These are phyloP conservation scores for Odontophorus gujanensis DNA, from an alignment of 2,113 vertebrate species.

Conservation along the genomic window DNA sequence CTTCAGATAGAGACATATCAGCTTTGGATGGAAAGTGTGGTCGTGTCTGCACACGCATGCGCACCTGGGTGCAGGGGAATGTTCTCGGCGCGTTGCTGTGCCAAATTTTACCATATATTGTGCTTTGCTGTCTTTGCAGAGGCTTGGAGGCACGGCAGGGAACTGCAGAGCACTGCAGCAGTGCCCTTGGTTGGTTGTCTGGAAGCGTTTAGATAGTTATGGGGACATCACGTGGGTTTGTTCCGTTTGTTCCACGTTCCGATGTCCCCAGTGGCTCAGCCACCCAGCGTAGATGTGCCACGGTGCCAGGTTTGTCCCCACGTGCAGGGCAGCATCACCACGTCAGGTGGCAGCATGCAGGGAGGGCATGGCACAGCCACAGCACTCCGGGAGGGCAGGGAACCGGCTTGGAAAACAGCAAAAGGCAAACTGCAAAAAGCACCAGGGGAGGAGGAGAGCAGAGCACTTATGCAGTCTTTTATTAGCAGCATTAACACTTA, in stretches of 20 bases:
- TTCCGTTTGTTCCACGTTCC: too few relatives aligned
- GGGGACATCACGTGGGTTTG: fast-evolving
- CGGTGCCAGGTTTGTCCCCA: not conserved
- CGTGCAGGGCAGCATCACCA: fast-evolving
- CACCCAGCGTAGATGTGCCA: not conserved
- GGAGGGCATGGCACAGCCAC: not conserved
- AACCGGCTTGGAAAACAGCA: not conserved
- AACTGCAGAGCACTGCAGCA: not conserved
- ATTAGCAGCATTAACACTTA: not conserved
- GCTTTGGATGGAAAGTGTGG: not conserved
- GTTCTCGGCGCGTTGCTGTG: not conserved
- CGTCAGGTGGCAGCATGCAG: fast-evolving
- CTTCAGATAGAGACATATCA: slow-evolving; percentile 37
- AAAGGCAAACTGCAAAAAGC: not conserved
- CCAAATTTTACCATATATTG: not conserved
- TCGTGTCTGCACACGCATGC: fast-evolving
- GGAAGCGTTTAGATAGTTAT: not conserved
- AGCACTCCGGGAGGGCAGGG: not conserved
- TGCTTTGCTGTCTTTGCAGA: not conserved
- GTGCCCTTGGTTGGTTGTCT: not conserved
- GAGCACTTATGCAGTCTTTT: not conserved
- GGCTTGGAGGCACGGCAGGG: fast-evolving
- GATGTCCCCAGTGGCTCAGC: not conserved
- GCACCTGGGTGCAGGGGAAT: not conserved
- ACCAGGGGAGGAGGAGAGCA: not conserved